These are phyloP conservation scores for Onthophagus sagittarius DNA, from an alignment of 2,888 invertebrate genomes.

Conservation along the genomic window DNA sequence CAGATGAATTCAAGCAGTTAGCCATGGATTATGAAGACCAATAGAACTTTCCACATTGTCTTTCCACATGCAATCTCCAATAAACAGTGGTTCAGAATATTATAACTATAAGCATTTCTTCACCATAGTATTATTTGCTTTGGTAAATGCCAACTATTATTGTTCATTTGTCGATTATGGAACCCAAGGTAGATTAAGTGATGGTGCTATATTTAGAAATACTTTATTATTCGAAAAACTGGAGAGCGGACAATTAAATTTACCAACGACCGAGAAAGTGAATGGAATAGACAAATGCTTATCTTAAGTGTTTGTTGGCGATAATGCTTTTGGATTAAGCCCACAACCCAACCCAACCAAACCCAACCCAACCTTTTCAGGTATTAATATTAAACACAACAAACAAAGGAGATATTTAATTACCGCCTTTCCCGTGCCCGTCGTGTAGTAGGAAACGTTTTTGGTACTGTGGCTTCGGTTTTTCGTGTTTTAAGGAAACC, in stretches of 20 bases:
- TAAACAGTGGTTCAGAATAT: slow-evolving; percentile 31
- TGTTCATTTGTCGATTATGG: slow-evolving; percentile 26
- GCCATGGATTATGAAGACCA: slow-evolving; percentile 30
- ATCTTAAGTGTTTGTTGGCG: background rate
- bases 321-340: slow-evolving; percentile 7
- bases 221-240: background rate
- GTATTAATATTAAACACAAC: no score
- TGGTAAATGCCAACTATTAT: slow-evolving; percentile 18
- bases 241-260: no score
- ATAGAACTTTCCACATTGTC: slow-evolving; percentile 28
- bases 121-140: slow-evolving; percentile 19
- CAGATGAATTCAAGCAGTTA: slow-evolving; percentile 26
- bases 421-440: slow-evolving; percentile 27
- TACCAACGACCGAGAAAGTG: no score
- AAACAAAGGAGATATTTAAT: slow-evolving; percentile 23
- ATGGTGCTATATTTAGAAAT: slow-evolving; percentile 6
- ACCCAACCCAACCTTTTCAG: background rate
- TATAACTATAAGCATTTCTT: slow-evolving; percentile 36
- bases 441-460: slow-evolving; percentile 29
- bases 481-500: slow-evolving; percentile 30
- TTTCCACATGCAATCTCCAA: slow-evolving; percentile 29
- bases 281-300: background rate
- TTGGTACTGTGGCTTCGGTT: slow-evolving; percentile 24
- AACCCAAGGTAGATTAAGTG: slow-evolving; percentile 14
- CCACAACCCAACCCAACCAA: no score